A percentile compares a stretch with the other conserved stretches of the same genome.
phyloP scores from a whole-genome alignment of 2,888 invertebrate species.

The Auanema freiburgensis region DNA sequence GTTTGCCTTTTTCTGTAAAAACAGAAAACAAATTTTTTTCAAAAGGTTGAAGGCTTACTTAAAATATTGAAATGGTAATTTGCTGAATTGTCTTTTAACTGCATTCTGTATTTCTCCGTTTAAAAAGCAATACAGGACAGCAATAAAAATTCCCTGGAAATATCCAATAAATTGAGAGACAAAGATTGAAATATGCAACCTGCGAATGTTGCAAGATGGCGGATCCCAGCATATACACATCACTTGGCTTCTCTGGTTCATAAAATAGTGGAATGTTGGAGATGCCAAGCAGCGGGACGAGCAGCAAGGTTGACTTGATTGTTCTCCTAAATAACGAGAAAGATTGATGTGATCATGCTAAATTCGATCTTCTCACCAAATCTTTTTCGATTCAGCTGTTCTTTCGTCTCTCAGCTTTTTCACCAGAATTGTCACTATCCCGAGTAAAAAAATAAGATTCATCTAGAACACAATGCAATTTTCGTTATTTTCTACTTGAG shows the following conservation, averaged over 20 bases:
- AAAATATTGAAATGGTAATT: conserved; percentile 52
- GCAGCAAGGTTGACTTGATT: conserved; percentile 70
- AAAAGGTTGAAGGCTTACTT: no score
- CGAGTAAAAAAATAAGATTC: conserved; percentile 67
- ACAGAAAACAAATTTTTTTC: background rate
- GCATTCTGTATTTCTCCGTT: conserved; percentile 64
- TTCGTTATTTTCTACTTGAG: conserved; percentile 4
- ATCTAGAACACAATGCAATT: conserved; percentile 62
- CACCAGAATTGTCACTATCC: conserved; percentile 67
- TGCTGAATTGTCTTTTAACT: conserved; percentile 54
- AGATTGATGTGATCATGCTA: background rate
- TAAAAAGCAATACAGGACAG: conserved; percentile 61
- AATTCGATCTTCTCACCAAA: conserved; percentile 66
- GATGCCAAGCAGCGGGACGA: conserved; percentile 70
- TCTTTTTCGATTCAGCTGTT: conserved; percentile 67
- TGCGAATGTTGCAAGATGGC: conserved; percentile 70
- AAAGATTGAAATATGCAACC: conserved; percentile 61
- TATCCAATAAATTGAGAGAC: no score
- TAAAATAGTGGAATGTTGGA: conserved; percentile 69
- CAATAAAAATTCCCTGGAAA: conserved; percentile 63
- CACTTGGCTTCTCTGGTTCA: conserved; percentile 65
- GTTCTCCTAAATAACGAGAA: conserved; percentile 64
- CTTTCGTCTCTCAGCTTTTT: conserved; percentile 68
- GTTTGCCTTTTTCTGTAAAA: conserved; percentile 42
- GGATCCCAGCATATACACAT: conserved; percentile 68